These are phyloP conservation scores for Morus bassanus DNA, from an alignment of 2,797 vertebrate genomes.

Conservation along the genomic window DNA sequence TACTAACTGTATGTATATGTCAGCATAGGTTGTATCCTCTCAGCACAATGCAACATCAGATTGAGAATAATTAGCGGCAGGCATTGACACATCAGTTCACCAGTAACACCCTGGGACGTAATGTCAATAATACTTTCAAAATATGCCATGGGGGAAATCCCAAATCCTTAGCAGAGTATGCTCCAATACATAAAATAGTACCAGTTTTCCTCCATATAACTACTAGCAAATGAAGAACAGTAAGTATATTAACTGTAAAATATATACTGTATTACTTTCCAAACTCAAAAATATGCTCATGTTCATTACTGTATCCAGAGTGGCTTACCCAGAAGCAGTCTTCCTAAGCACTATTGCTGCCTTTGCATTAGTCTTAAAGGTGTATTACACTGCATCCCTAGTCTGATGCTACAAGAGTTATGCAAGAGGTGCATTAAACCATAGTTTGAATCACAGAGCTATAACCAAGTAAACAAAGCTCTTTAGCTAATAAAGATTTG, in stretches of 20 bases:
- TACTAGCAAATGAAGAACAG: constrained; percentile 45
- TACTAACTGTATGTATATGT: not conserved
- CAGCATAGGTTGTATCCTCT: constrained; percentile 40
- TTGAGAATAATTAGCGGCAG: constrained; percentile 63
- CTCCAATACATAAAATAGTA: constrained; percentile 9
- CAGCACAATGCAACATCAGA: constrained; percentile 33
- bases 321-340: not conserved
- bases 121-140: constrained; percentile 63
- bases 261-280: not conserved
- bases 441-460: not conserved
- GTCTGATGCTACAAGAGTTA: not conserved
- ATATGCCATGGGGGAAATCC: constrained; percentile 50
- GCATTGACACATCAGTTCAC: constrained; percentile 62
- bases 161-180: constrained; percentile 39
- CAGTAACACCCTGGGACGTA: constrained; percentile 52
- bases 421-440: not conserved
- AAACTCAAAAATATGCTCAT: not conserved
- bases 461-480: not conserved
- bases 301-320: not conserved
- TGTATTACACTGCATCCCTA: not conserved
- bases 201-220: not conserved
- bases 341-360: not conserved
- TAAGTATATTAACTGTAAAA: not conserved
- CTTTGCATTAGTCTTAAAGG: not conserved
- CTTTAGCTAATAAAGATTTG: too few species aligned